These are phyloP conservation scores for Ennomos erosarius DNA, from an alignment of 2,888 invertebrate species.

Conservation along the genomic window DNA sequence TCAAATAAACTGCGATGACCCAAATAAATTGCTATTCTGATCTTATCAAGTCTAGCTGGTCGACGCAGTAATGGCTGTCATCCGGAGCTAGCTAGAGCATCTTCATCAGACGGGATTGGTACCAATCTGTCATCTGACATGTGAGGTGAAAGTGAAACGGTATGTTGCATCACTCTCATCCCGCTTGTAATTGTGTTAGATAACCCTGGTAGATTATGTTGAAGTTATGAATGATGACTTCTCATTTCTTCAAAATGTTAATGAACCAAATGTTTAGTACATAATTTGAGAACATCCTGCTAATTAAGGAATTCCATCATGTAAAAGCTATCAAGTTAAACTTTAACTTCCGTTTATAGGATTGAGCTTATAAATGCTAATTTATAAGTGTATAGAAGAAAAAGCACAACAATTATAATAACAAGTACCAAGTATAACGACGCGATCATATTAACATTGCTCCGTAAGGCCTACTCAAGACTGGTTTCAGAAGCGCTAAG, in stretches of 20 bases:
- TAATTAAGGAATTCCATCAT: constrained; percentile 11
- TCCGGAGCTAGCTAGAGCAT: constrained; percentile 26
- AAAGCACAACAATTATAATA: constrained; percentile 20
- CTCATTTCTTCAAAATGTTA: constrained; percentile 1
- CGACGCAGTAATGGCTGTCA: constrained; percentile 39
- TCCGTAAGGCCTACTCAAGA: constrained; percentile 3
- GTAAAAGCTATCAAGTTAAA: constrained; percentile 12
- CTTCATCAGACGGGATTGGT: constrained; percentile 39
- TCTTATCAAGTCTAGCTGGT: constrained; percentile 37
- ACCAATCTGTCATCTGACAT: constrained; percentile 44
- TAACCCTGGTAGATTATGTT: constrained; percentile 20
- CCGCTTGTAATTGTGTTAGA: constrained; percentile 32
- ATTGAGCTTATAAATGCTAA: constrained; percentile 17
- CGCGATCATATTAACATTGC: constrained; percentile 23
- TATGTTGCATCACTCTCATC: constrained; percentile 37
- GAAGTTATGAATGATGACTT: constrained; percentile 12
- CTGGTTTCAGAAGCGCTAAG: constrained; percentile 38
- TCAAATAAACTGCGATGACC: constrained; percentile 11
- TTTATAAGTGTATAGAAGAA: constrained; percentile 26
- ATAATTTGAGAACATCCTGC: constrained; percentile 1
- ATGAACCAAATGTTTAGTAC: background rate
- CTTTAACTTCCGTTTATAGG: constrained; percentile 34
- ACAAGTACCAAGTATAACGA: constrained; percentile 26
- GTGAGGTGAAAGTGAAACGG: constrained; percentile 47
- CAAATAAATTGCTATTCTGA: constrained; percentile 16